Conservation (phyloP, 2,113 vertebrate genomes). For the Ceyx melanurus region DNA sequence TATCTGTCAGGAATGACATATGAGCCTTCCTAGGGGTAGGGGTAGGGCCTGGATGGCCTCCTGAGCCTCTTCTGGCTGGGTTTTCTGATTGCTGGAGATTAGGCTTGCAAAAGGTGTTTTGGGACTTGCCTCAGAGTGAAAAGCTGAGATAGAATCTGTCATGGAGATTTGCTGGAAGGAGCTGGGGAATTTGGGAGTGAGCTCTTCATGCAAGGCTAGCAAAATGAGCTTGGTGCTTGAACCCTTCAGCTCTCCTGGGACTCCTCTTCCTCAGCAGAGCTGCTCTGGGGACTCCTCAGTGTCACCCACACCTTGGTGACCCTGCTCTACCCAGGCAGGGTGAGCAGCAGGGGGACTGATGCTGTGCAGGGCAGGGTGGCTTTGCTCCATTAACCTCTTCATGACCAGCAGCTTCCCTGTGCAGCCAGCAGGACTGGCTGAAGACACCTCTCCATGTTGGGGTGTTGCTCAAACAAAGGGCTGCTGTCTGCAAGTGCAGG, state of each 20-base stretch:
- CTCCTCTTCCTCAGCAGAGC: neutral
- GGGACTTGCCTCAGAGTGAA: neutral
- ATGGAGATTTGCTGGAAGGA: neutral
- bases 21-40: neutral
- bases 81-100: neutral
- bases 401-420: neutral
- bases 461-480: neutral
- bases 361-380: too few species aligned
- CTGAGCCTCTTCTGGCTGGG: neutral
- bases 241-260: neutral
- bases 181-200: neutral
- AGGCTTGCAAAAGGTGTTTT: neutral
- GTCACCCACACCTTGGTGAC: neutral
- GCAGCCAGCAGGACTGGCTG: neutral
- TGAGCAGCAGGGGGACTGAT: neutral
- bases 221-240: neutral
- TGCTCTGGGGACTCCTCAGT: neutral
- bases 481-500: neutral
- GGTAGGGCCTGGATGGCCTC: neutral
- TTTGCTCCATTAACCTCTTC: neutral
- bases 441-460: fast-evolving
- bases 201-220: neutral
- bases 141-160: neutral
- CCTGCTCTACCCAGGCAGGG: neutral
- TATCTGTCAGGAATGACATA: slow-evolving; percentile 16